Base-by-base conservation (phyloP, 37 sponge, comb jelly and placozoan genomes). In the Amphimedon queenslandica region DNA sequence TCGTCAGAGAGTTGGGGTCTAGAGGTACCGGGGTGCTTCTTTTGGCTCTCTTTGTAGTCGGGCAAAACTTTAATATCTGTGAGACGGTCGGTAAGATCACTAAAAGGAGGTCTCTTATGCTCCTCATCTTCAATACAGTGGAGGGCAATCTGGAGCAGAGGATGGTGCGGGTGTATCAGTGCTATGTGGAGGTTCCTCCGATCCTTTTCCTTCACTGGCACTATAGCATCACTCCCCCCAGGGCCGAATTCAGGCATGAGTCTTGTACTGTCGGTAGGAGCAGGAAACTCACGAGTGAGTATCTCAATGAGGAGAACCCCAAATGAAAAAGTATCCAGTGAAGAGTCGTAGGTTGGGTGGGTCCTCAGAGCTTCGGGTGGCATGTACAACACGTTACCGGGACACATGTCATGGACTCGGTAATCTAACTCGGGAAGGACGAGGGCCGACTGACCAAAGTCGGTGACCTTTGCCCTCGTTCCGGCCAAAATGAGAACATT, bases 301-400 rank as follows among this genome's bases (percentile, higher is more conserved):
- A 77, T 77, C 32, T 77, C 67, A 33, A 77, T 66, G 1, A 66
- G 16, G 13, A 67, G 37, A 20, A 53, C 69, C 53, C 77, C 77
- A 33, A 67, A 77, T 29, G 77, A 77, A 32, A 77, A 77, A 18
- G 13, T 23, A 40, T 77, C 77, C 0, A 43, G 1, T 28, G 38
- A 67, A 6, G 42, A 21, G 8, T 55, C 37, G 68, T 55, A 67
- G 37, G 38, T 57, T 37, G 77, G 68, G 20, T 36, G 39, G 8
- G 51, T 40, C 11, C 21, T 18, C 24, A 77, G 34, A 5, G 67
- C 77, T 30, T 77, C 77, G 4, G 77, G 77, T 33, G 77, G 68
- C 77, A 77, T 66, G 57, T 77, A 77, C 3, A 31, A 55, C 25
- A 55, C 56, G n/a, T 42, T 64, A 31, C 66, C 66, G 0, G 76